Evolutionary conservation across 2,113 vertebrate species (phyloP).

Genomic region (Petromus typicus): DNA sequence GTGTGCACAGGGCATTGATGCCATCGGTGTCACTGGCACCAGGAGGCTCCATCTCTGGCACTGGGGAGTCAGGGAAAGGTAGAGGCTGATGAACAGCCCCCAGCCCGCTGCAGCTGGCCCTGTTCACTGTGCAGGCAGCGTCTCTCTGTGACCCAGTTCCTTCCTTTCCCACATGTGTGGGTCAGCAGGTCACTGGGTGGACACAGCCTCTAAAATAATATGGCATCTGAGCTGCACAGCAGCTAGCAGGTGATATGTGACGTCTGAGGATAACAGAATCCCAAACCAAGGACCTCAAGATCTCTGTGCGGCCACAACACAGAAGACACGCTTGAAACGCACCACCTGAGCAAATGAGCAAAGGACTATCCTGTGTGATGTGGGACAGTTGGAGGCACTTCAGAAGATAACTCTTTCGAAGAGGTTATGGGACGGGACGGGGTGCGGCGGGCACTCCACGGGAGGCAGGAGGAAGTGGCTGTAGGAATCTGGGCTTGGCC

Average conservation of each 20-base stretch:
- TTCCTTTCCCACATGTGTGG: background rate
- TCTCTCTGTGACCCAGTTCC: too few species aligned
- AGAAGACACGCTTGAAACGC: background rate
- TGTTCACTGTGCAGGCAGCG: background rate
- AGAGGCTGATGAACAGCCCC: background rate
- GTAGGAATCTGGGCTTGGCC: background rate
- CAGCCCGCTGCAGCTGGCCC: background rate
- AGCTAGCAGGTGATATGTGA: background rate
- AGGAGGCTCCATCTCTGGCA: slow-evolving; percentile 90
- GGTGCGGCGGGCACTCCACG: too few species aligned
- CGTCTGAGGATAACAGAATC: background rate
- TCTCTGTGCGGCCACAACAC: background rate
- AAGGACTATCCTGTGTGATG: too few species aligned
- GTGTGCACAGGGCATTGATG: slow-evolving; percentile 92
- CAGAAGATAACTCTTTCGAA: background rate
- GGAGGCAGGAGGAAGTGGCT: background rate
- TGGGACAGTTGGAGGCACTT: background rate
- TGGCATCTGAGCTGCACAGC: background rate
- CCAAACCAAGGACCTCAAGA: background rate
- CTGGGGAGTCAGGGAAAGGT: slow-evolving; percentile 56
- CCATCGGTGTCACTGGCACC: slow-evolving; percentile 86
- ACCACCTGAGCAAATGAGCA: background rate
- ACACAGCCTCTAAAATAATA: background rate
- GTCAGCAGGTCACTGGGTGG: background rate
- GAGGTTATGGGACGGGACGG: fast-evolving